Evolutionary conservation across 2,797 vertebrate species (phyloP).

Genomic region (Sibirionetta formosa): DNA sequence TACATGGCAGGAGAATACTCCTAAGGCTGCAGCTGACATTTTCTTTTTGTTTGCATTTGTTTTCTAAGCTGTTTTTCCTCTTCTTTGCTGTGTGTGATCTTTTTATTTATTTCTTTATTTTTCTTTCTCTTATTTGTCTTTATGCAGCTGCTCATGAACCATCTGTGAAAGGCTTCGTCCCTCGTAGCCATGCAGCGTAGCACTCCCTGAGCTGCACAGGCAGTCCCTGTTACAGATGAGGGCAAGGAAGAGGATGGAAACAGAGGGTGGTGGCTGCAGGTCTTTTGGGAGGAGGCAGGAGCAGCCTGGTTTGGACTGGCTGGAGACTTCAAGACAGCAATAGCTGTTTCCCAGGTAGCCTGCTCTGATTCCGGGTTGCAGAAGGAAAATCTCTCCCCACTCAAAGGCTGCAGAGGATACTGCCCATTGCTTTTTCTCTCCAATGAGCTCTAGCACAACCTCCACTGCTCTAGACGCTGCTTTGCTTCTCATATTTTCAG

Average conservation of each 20-base stretch:
- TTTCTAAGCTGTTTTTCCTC: neutral
- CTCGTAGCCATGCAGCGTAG: neutral
- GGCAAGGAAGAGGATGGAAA: neutral
- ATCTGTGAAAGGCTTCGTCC: neutral
- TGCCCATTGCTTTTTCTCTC: neutral
- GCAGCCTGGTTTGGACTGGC: neutral
- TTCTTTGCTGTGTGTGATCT: neutral
- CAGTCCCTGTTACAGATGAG: neutral
- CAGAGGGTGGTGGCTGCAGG: neutral
- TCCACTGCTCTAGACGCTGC: neutral
- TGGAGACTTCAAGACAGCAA: neutral
- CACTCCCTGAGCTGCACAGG: neutral
- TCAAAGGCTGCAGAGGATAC: fast-evolving
- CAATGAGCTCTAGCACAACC: neutral
- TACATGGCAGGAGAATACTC: neutral
- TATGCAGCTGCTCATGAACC: neutral
- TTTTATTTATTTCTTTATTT: no score
- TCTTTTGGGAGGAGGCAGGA: neutral
- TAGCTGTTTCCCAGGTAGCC: neutral
- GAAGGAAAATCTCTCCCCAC: neutral
- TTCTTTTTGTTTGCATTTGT: neutral
- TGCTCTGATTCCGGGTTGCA: neutral
- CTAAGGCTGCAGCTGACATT: neutral
- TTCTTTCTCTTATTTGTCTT: neutral
- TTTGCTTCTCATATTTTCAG: neutral